Evolutionary conservation across 2,888 invertebrate genomes (phyloP).

Genomic region (Monochamus alternatus): DNA sequence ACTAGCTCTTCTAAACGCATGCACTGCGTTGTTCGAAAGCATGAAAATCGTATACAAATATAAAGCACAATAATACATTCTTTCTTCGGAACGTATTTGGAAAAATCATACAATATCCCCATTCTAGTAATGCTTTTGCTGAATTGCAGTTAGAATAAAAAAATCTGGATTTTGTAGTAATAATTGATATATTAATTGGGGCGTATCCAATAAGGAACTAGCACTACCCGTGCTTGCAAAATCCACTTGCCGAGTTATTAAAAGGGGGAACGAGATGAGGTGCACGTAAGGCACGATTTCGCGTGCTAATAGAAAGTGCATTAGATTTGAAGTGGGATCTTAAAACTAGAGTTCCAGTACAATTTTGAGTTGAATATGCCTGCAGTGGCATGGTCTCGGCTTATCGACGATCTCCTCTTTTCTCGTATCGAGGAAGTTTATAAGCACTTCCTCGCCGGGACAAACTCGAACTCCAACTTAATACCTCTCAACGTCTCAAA

Average conservation of each 20-base stretch:
- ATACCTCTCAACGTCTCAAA: conserved; percentile 46
- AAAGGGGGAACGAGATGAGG: neutral
- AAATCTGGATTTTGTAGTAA: too few species aligned
- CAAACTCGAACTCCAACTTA: conserved; percentile 40
- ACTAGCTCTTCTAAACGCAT: too few species aligned
- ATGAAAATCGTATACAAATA: too few species aligned
- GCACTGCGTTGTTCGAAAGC: too few species aligned
- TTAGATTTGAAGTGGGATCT: conserved; percentile 41
- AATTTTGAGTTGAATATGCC: conserved; percentile 45
- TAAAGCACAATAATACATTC: too few species aligned
- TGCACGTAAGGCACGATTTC: conserved; percentile 18
- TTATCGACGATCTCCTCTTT: conserved; percentile 42
- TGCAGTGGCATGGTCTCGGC: conserved; percentile 38
- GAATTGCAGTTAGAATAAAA: too few species aligned
- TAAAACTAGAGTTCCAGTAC: conserved; percentile 43
- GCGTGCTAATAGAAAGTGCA: conserved; percentile 29
- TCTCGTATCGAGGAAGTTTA: conserved; percentile 45
- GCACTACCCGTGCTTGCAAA: too few species aligned
- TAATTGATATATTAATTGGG: too few species aligned
- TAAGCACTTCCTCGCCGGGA: conserved; percentile 46
- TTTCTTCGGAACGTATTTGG: too few species aligned
- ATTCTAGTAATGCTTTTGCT: too few species aligned
- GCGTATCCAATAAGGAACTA: too few species aligned
- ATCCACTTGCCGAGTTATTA: neutral
- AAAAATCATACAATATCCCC: too few species aligned